Conservation (phyloP, 2,797 vertebrate genomes). For the Cuculus canorus region DNA sequence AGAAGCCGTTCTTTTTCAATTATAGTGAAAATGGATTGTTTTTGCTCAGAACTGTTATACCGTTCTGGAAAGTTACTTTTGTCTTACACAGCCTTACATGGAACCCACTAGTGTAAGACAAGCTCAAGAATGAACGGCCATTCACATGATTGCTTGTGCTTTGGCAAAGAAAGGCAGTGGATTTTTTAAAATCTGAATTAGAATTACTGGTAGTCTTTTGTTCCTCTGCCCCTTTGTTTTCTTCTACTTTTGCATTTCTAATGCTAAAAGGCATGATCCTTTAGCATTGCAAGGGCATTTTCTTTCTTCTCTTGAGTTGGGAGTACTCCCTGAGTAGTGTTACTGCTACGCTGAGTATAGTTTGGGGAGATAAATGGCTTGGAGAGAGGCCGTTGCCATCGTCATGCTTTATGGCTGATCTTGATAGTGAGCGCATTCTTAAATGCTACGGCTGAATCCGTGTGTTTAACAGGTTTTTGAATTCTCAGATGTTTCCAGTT, state of each 20-base stretch:
- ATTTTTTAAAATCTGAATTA: background rate
- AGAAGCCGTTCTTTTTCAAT: background rate
- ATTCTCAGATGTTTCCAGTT: background rate
- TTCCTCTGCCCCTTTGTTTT: background rate
- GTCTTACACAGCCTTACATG: background rate
- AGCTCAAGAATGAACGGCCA: background rate
- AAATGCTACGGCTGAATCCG: background rate
- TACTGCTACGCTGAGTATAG: background rate
- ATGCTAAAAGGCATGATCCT: background rate
- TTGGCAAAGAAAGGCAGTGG: background rate
- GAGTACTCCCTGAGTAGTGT: background rate
- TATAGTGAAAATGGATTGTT: background rate
- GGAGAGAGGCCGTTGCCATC: background rate
- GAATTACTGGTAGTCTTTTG: background rate
- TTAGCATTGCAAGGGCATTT: background rate
- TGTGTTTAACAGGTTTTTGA: background rate
- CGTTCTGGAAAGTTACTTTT: background rate
- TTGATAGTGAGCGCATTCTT: background rate
- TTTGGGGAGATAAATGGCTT: background rate
- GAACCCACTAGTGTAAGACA: background rate
- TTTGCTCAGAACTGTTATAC: background rate
- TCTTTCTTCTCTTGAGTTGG: background rate
- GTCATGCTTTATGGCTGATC: background rate
- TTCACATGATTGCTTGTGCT: background rate
- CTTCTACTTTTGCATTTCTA: background rate